Conservation (phyloP, 2,797 vertebrate genomes). For the Leptodactylus fallax region DNA sequence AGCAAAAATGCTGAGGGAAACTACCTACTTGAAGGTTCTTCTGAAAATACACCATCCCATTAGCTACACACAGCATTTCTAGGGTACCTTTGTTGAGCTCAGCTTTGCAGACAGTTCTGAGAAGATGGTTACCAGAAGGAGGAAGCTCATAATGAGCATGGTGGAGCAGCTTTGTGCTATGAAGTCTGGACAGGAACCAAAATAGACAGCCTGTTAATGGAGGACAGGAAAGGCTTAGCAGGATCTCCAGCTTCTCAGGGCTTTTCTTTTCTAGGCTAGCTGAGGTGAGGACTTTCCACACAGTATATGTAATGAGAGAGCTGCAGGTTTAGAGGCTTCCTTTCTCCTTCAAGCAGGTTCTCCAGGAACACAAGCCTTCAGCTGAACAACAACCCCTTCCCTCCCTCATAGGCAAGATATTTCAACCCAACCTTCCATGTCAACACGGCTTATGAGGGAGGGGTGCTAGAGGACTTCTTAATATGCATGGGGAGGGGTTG, state of each 20-base stretch:
- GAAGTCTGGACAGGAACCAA: conserved; percentile 89
- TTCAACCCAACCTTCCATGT: conserved; percentile 77
- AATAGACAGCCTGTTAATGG: conserved; percentile 93
- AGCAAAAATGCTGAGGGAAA: conserved; percentile 68
- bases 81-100: conserved; percentile 71
- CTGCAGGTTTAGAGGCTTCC: conserved; percentile 92
- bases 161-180: conserved; percentile 82
- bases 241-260: conserved; percentile 5
- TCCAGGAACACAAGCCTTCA: conserved; percentile 70
- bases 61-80: conserved; percentile 72
- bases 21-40: conserved; percentile 77
- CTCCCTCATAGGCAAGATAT: conserved; percentile 64
- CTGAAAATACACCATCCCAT: conserved; percentile 77
- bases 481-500: conserved; percentile 68
- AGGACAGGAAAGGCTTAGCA: conserved; percentile 81
- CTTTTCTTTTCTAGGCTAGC: conserved; percentile 38
- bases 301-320: conserved; percentile 75
- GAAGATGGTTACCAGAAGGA: conserved; percentile 77
- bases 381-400: conserved; percentile 66
- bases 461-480: conserved; percentile 65
- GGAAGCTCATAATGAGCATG: conserved; percentile 71
- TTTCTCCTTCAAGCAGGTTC: conserved; percentile 77
- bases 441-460: conserved; percentile 65
- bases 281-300: conserved; percentile 73
- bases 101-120: conserved; percentile 69